phyloP scores from a whole-genome alignment of 1,140 invertebrate species.

The Chymomyza costata region DNA sequence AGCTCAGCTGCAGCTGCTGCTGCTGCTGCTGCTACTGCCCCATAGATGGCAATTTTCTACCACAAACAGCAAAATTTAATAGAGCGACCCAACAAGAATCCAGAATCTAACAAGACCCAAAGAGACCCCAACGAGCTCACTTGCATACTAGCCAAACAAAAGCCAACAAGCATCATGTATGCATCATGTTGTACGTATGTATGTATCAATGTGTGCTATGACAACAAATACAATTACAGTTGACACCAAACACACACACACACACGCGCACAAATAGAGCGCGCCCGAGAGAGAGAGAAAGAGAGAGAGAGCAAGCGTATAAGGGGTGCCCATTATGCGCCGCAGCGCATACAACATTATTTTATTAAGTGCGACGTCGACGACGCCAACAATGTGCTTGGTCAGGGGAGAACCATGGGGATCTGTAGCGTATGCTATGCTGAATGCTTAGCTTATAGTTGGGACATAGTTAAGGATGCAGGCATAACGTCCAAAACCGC shows the following conservation, averaged over 20 bases:
- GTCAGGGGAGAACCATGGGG: no score
- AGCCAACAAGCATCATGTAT: conserved; percentile 5
- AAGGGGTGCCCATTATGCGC: conserved; percentile 58
- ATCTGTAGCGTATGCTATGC: not conserved
- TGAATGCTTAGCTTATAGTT: conserved; percentile 12
- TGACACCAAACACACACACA: conserved; percentile 31
- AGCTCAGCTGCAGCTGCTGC: conserved; percentile 37
- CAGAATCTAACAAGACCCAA: no score
- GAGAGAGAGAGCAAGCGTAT: conserved; percentile 7
- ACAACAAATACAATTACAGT: conserved; percentile 38
- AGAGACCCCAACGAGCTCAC: conserved; percentile 33
- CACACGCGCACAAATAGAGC: conserved; percentile 5
- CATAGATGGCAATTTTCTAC: conserved; percentile 44
- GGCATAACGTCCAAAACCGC: conserved; percentile 21
- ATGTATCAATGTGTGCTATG: conserved; percentile 8
- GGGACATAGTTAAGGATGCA: conserved; percentile 33
- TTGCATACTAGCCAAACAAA: conserved; percentile 30
- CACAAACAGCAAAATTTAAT: conserved; percentile 56
- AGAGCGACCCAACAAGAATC: conserved; percentile 57
- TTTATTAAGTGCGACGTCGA: conserved; percentile 55
- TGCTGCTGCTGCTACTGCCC: conserved; percentile 36
- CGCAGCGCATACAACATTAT: conserved; percentile 60
- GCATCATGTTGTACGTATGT: conserved; percentile 1
- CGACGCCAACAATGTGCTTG: conserved; percentile 42
- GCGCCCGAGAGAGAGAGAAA: no score